Evolutionary conservation across 2,113 vertebrate genomes (phyloP), one percentile per base, ranked within the genome.

Genomic region (Corynorhinus townsendii): DNA sequence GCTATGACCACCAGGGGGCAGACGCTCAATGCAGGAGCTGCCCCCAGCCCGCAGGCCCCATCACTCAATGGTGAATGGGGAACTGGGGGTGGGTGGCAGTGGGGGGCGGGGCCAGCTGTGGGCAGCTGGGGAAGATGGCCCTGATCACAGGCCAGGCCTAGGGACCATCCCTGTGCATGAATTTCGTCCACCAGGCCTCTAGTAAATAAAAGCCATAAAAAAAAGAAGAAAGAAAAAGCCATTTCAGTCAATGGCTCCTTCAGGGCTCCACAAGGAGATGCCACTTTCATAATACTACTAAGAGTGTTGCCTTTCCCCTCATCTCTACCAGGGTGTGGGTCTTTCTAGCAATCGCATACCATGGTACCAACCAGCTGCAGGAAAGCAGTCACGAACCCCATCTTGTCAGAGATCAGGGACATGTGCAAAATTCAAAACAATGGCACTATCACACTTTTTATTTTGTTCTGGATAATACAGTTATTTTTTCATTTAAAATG

Each of bases 81-180:
- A 62, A 11, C 24, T 62, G 59, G 59, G 24, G 59, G 24, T 62
- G 10, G 24, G 59, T 62, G 26, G 59, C 11, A 26, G 26, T 62
- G 59, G 11, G 26, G 59, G 54, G 1, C 4, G 3, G 24, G 24
- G 9, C 24, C 4, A 0, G 24, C 56, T 59, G 59, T 1, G 4
- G 59, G 59, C 59, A 62, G 59, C 59, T 0, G 0, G 24, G 59
- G 59, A 62, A 62, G 59, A 62, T 28, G 59, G 59, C 11, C 10
- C 59, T 28, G 26, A 62, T 62, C 1, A 1, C 59, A 62, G 11
- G 59, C 10, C 59, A 62, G 56, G 24, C 24, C 56, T 62, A 26
- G 56, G 24, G 24, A 28, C 56, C 11, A 4, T 62, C 26, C 24
- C 59, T 28, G 26, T 62, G 24, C 59, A 62, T 1, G 9, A 62